Evolutionary conservation across 2,113 vertebrate species (phyloP), one percentile per base, ranked within the genome.

Genomic region (Galemys pyrenaicus): DNA sequence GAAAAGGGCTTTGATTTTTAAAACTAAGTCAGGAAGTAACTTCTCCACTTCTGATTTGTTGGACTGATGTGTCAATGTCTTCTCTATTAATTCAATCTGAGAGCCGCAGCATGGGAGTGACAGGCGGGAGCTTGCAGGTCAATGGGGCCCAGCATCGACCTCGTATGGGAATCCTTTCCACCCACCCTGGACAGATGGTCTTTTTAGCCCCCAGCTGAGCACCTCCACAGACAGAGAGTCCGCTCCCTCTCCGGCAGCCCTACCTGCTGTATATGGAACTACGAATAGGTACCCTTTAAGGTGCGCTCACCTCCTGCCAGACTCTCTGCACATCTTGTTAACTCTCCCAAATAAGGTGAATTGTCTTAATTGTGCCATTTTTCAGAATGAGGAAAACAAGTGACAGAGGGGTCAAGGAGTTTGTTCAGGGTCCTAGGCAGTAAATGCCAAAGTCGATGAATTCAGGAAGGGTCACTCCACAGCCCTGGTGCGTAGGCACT

Each of bases 1-100:
- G 67, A 49, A 92, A 87, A 9, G 82, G 58, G 32, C 89, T 96
- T 95, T 87, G 83, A 60, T 95, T 83, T 96, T 95, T 84, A 77
- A 87, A 95, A 92, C 84, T 88, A 77, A 93, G 65, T 81, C 6
- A 0, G 75, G 62, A 89, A 64, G 46, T 91, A 2, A 94, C 92
- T 86, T 94, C 44, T 90, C 37, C 64, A 74, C 88, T 91, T 92
- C 35, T 54, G 68, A 84, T 93, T 83, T 89, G 93, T 62, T 8
- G 41, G 24, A 19, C 60, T 54, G 87, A 83, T 35, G 60, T 54
- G 58, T 60, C 86, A 65, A 10, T 70, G 32, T 93, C 78, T 89
- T 88, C 32, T 58, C 56, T 49, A 41, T 86, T 73, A 77, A 95
- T 91, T 85, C 60, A 91, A 70, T 89, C 32, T 22, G 30, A 91